A percentile compares a stretch with the other conserved stretches of the same genome.
Conservation (phyloP, 2,888 invertebrate species). For the Oscheius sp. region DNA sequence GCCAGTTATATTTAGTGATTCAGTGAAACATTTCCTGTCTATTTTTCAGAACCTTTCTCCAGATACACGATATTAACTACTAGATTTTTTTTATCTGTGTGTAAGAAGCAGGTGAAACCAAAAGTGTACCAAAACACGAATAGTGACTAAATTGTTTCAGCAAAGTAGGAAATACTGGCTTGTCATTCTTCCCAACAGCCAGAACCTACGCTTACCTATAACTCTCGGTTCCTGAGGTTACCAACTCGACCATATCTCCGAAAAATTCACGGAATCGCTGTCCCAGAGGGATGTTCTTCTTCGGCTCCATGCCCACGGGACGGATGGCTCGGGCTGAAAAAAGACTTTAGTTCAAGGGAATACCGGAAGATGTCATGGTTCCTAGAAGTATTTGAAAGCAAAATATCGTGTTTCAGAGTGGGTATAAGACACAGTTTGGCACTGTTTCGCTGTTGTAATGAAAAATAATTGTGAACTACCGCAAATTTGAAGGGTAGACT, state of each 20-base stretch:
- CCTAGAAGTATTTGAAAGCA: background rate
- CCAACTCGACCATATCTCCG: conserved; percentile 10
- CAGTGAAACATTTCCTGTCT: background rate
- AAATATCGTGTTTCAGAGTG: background rate
- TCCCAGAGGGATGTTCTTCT: conserved; percentile 20
- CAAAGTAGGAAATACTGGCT: background rate
- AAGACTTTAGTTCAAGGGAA: background rate
- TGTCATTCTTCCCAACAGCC: background rate
- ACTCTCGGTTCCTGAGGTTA: conserved; percentile 18
- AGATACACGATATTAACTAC: too few species aligned
- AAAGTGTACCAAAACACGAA: too few species aligned
- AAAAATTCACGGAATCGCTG: conserved; percentile 23
- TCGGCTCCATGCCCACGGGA: conserved; percentile 24
- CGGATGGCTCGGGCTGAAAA: conserved; percentile 30
- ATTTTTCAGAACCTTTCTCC: background rate
- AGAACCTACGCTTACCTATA: conserved; percentile 9
- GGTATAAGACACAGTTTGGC: too few species aligned
- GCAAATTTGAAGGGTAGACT: too few species aligned
- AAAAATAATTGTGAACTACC: too few species aligned
- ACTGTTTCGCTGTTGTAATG: too few species aligned
- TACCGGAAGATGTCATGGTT: background rate
- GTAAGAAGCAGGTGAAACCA: too few species aligned
- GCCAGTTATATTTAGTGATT: too few species aligned
- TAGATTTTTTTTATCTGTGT: too few species aligned
- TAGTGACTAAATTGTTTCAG: background rate